Percentiles rank a stretch among this genome's conserved stretches.
Evolutionary conservation across 2,888 invertebrate species (phyloP).

Genomic region (Idaea dimidiata): DNA sequence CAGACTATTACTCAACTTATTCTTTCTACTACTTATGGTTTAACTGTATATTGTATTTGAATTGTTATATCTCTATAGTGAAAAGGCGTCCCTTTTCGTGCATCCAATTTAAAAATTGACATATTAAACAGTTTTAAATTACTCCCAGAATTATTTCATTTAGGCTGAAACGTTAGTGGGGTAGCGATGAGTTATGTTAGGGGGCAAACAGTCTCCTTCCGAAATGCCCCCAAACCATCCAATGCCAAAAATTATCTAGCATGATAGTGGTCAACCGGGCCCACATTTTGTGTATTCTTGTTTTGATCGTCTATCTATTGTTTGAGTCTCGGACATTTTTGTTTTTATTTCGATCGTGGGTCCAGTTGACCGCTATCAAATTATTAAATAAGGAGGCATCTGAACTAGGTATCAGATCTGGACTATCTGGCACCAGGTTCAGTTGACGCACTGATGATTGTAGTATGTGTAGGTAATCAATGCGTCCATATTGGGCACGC

Average conservation of each 20-base stretch:
- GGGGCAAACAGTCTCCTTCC: slow-evolving; percentile 11
- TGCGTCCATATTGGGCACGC: slow-evolving; percentile 67
- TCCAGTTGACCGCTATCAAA: too few species aligned
- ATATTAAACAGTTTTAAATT: slow-evolving; percentile 80
- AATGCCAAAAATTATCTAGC: too few species aligned
- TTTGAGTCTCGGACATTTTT: too few species aligned
- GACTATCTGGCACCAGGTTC: neutral
- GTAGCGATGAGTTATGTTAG: slow-evolving; percentile 34
- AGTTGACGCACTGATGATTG: slow-evolving; percentile 33
- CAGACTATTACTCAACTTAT: too few species aligned
- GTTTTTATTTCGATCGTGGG: too few species aligned
- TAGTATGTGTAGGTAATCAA: slow-evolving; percentile 73
- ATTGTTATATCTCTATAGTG: neutral
- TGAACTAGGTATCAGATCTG: too few species aligned
- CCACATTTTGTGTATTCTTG: too few species aligned
- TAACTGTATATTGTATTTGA: neutral
- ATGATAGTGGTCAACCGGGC: too few species aligned
- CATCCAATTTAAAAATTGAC: slow-evolving; percentile 81
- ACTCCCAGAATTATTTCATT: slow-evolving; percentile 78
- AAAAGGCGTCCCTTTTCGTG: slow-evolving; percentile 69
- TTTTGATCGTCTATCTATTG: too few species aligned
- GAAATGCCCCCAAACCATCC: slow-evolving; percentile 3
- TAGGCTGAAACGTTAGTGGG: slow-evolving; percentile 58
- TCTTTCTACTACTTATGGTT: too few species aligned
- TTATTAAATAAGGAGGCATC: too few species aligned